Conservation (phyloP, 2,113 vertebrate genomes). For the Nothoprocta pentlandii region DNA sequence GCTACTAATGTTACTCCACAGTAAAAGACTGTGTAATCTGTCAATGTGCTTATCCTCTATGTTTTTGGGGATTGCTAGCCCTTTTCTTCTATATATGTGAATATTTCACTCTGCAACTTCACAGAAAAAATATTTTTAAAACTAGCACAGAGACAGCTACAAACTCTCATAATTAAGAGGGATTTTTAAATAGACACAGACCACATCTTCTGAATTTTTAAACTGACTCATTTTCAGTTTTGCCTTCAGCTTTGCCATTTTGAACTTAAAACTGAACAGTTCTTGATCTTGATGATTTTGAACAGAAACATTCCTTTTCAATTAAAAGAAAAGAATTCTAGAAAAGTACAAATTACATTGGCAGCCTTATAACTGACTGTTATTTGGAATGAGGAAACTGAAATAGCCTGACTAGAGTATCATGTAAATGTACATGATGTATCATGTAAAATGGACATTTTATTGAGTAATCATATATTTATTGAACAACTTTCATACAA, state of each 20-base stretch:
- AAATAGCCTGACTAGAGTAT: neutral
- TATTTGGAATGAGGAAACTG: neutral
- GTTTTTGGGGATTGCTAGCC: neutral
- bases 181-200: neutral
- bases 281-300: neutral
- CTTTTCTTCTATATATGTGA: neutral
- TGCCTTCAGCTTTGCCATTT: neutral
- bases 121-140: neutral
- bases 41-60: neutral
- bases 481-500: fast-evolving
- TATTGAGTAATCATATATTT: neutral
- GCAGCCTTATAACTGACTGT: neutral
- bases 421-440: neutral
- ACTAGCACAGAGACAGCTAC: neutral
- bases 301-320: no score
- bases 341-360: neutral
- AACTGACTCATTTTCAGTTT: neutral
- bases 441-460: neutral
- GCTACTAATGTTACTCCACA: neutral
- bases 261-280: neutral
- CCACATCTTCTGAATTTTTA: neutral
- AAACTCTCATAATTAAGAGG: neutral
- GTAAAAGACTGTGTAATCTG: neutral
- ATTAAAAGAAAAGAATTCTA: neutral
- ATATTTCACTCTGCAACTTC: neutral